These are phyloP conservation scores for Fringilla coelebs DNA, from an alignment of 2,797 vertebrate species.

Conservation along the genomic window DNA sequence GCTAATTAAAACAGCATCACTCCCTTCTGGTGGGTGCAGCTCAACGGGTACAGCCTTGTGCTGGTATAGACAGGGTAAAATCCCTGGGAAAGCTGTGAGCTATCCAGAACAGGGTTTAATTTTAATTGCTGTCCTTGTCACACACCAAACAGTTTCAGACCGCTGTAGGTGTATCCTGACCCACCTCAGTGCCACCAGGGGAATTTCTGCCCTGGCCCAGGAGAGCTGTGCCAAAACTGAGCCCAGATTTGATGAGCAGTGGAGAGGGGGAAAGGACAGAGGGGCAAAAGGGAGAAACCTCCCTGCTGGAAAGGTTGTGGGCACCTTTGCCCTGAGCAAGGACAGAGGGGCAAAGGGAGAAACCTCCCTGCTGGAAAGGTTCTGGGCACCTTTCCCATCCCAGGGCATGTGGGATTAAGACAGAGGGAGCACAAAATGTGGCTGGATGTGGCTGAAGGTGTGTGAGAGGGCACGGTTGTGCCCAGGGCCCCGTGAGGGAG, in stretches of 20 bases:
- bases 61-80: not conserved
- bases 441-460: accelerated
- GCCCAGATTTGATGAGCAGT: not conserved
- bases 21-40: not conserved
- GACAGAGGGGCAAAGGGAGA: not conserved
- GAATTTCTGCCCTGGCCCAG: not conserved
- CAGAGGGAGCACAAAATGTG: accelerated
- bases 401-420: not conserved
- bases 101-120: not conserved
- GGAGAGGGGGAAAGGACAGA: not conserved
- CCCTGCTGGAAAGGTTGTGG: not conserved
- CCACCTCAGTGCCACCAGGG: not conserved
- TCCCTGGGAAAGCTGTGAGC: not conserved
- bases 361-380: not conserved
- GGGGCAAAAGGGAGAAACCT: not conserved
- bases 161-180: not conserved
- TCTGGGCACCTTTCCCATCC: not conserved
- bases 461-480: not conserved
- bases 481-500: not conserved
- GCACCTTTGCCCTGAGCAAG: not conserved
- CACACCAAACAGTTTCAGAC: not conserved
- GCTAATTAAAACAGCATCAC: not conserved
- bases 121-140: not conserved
- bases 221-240: not conserved
- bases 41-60: not conserved